phyloP scores from a whole-genome alignment of 2,888 invertebrate genomes.

The Dione juno region DNA sequence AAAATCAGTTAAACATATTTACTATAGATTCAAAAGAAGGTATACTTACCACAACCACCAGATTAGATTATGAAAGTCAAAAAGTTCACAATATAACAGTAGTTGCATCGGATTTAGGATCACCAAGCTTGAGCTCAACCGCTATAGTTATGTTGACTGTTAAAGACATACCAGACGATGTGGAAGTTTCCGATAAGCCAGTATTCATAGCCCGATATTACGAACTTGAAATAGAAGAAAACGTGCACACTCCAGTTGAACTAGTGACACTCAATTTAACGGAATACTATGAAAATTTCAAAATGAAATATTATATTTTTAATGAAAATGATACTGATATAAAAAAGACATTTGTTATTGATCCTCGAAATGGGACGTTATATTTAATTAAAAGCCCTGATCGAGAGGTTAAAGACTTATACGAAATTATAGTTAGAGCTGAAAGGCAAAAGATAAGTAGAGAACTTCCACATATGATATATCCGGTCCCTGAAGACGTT shows the following conservation, averaged over 20 bases:
- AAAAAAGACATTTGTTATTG: constrained; percentile 87
- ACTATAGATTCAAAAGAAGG: constrained; percentile 94
- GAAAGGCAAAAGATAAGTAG: constrained; percentile 85
- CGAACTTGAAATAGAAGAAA: constrained; percentile 92
- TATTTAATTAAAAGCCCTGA: constrained; percentile 89
- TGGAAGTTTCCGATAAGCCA: constrained; percentile 74
- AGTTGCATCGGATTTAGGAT: constrained; percentile 92
- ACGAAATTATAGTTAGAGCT: constrained; percentile 82
- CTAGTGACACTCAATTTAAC: constrained; percentile 90
- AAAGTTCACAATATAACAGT: constrained; percentile 89
- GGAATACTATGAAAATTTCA: constrained; percentile 85
- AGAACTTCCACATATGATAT: constrained; percentile 89
- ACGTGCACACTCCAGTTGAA: constrained; percentile 89
- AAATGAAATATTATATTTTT: constrained; percentile 86
- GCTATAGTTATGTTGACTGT: constrained; percentile 88
- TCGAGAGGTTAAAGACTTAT: constrained; percentile 87
- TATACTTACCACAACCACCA: constrained; percentile 88
- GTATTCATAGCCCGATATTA: constrained; percentile 88
- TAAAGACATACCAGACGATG: constrained; percentile 85
- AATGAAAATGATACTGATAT: constrained; percentile 84
- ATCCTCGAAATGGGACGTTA: constrained; percentile 89
- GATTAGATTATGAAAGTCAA: constrained; percentile 88
- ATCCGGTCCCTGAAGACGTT: constrained; percentile 89
- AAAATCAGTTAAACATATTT: constrained; percentile 86
- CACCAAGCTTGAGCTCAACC: constrained; percentile 91